phyloP scores from a whole-genome alignment of 2,888 invertebrate species.

The Tetranychus piercei region DNA sequence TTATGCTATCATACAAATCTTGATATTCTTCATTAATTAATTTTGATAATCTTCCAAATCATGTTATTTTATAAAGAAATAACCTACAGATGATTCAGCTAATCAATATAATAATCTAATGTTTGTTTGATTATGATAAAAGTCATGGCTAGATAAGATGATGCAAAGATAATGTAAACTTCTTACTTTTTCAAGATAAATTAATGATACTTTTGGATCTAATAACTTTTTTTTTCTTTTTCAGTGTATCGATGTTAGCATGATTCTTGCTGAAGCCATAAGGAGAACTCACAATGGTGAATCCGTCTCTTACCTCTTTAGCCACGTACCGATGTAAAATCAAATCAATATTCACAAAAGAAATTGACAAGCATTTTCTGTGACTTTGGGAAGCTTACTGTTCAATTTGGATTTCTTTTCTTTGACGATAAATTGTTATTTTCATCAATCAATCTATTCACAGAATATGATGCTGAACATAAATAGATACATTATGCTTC shows the following conservation, averaged over 20 bases:
- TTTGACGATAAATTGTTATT: too few relatives aligned
- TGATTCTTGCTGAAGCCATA: slow-evolving; percentile 98
- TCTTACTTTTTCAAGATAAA: slow-evolving; percentile 1
- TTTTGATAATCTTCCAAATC: too few relatives aligned
- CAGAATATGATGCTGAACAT: too few relatives aligned
- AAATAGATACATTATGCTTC: too few relatives aligned
- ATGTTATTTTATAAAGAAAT: too few relatives aligned
- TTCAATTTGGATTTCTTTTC: background rate
- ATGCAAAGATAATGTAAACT: background rate
- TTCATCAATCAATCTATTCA: too few relatives aligned
- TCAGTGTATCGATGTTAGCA: slow-evolving; percentile 93
- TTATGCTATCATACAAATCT: too few relatives aligned
- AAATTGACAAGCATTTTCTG: background rate
- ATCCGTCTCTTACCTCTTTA: slow-evolving; percentile 93
- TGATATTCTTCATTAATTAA: too few relatives aligned
- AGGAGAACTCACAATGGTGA: slow-evolving; percentile 96
- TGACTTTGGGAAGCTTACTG: background rate
- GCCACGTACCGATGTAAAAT: slow-evolving; percentile 61
- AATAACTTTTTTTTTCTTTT: background rate
- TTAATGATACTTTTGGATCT: background rate
- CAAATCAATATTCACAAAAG: background rate
- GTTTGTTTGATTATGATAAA: too few relatives aligned
- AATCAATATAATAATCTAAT: too few relatives aligned
- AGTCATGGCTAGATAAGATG: background rate
- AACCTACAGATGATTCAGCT: too few relatives aligned